Percentiles rank a stretch among this genome's conserved stretches.
phyloP scores from a whole-genome alignment of 2,113 vertebrate genomes.

The human (Homo sapiens) region GRCh38 chr1:242238001-242238500 shows the following conservation, averaged over 20 bases:
- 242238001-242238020: not conserved
- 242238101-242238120: not conserved
- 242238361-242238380: not conserved
- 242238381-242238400: not conserved
- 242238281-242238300: not conserved
- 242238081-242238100: not conserved
- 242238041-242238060: not conserved
- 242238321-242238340: not conserved
- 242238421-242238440: not conserved
- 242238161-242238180: not conserved
- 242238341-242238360: not conserved
- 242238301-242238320: not conserved
- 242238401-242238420: not conserved
- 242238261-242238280: not conserved
- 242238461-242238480: not conserved
- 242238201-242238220: not conserved
- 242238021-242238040: not conserved
- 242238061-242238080: not conserved
- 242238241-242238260: not conserved
- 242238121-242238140: not conserved
- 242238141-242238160: not conserved
- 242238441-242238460: not conserved
- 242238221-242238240: not conserved
- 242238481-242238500: not conserved
- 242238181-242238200: not conserved